These are phyloP conservation scores for Channa maculata DNA, from an alignment of 2,113 vertebrate genomes.

Conservation along the genomic window DNA sequence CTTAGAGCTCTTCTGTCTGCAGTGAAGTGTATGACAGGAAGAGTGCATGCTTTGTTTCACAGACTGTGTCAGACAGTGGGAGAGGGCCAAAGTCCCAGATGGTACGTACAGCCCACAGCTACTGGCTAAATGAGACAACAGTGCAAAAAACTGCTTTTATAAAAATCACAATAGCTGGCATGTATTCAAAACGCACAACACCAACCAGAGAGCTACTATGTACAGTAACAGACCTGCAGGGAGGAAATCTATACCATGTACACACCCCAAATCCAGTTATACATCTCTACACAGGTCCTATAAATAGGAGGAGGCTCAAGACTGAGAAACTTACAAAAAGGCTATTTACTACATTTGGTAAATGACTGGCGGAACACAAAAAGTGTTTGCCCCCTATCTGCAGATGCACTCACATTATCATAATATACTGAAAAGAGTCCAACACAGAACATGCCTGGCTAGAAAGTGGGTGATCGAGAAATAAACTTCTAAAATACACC, in stretches of 20 bases:
- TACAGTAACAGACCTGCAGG: slow-evolving; percentile 1
- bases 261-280: slow-evolving; percentile 13
- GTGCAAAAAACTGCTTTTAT: slow-evolving; percentile 65
- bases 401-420: slow-evolving; percentile 37
- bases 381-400: slow-evolving; percentile 21
- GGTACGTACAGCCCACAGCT: slow-evolving; percentile 65
- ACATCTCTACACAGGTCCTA: neutral
- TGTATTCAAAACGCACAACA: slow-evolving; percentile 44
- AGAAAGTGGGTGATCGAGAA: slow-evolving; percentile 16
- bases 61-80: slow-evolving; percentile 48
- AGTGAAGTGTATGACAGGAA: slow-evolving; percentile 32
- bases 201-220: slow-evolving; percentile 12
- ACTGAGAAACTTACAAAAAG: slow-evolving; percentile 23
- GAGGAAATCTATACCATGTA: slow-evolving; percentile 1
- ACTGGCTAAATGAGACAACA: slow-evolving; percentile 63
- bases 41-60: slow-evolving; percentile 33
- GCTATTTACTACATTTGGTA: slow-evolving; percentile 25
- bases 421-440: slow-evolving; percentile 14
- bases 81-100: slow-evolving; percentile 70
- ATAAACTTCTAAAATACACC: slow-evolving; percentile 20
- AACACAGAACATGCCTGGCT: neutral
- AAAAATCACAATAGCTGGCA: slow-evolving; percentile 49
- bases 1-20: slow-evolving; percentile 7
- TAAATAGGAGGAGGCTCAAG: neutral
- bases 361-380: slow-evolving; percentile 36